phyloP scores from a whole-genome alignment of 1,140 invertebrate species.

The Parasteatoda tepidariorum region DNA sequence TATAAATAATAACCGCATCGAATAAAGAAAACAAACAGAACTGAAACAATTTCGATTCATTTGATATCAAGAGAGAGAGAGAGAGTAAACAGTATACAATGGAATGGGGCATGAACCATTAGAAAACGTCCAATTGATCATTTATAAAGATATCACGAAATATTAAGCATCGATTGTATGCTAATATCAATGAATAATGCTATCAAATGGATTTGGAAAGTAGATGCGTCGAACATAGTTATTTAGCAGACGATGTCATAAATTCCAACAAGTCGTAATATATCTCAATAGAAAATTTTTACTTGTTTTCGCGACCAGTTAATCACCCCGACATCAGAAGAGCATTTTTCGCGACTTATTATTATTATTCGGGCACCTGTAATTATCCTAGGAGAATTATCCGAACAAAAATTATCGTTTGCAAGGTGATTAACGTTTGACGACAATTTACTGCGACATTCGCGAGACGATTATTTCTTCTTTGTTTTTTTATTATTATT shows the following conservation, averaged over 20 bases:
- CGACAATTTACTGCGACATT: conserved; percentile 55
- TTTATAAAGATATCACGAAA: background rate
- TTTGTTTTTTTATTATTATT: conserved; percentile 21
- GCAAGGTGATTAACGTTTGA: conserved; percentile 35
- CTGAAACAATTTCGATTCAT: no score
- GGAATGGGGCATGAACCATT: no score
- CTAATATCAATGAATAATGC: background rate
- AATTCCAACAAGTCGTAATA: background rate
- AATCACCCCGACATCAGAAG: conserved; percentile 41
- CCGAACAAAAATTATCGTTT: conserved; percentile 3
- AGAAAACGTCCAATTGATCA: no score
- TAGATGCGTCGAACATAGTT: background rate
- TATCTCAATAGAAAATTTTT: background rate
- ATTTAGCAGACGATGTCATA: background rate
- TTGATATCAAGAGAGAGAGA: no score
- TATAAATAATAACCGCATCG: no score
- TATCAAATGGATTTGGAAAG: background rate
- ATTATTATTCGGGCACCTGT: conserved; percentile 44
- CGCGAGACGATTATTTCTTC: conserved; percentile 26
- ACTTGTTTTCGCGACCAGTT: conserved; percentile 14
- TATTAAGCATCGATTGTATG: conserved; percentile 3
- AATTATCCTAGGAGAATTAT: conserved; percentile 24
- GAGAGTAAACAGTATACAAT: no score
- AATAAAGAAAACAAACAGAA: no score
- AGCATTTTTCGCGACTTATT: conserved; percentile 25